Evolutionary conservation across 2,888 invertebrate genomes (phyloP).

Genomic region (Polyploca ridens): DNA sequence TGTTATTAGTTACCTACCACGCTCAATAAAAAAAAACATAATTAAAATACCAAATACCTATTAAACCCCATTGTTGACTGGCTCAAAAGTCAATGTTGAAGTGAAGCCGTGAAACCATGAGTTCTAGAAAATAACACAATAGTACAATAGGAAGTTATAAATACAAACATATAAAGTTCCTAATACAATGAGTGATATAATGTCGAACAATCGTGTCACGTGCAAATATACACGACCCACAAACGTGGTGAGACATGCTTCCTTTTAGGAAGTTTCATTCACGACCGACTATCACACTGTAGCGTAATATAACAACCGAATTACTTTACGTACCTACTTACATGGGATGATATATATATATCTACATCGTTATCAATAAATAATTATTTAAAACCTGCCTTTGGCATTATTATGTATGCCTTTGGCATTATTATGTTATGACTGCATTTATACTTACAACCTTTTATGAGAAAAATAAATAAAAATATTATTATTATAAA

Average conservation of each 20-base stretch:
- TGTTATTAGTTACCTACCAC: no score
- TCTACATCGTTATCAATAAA: not conserved
- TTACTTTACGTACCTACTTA: not conserved
- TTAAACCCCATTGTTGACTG: not conserved
- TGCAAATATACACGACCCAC: conserved; percentile 3
- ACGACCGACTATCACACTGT: conserved; percentile 24
- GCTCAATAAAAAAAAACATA: not conserved
- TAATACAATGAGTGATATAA: conserved; percentile 8
- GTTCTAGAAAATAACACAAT: conserved; percentile 5
- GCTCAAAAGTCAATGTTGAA: not conserved
- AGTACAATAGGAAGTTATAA: not conserved
- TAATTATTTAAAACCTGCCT: no score
- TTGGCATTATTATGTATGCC: no score
- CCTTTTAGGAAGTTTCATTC: conserved; percentile 19
- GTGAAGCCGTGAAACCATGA: not conserved
- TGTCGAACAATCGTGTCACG: not conserved
- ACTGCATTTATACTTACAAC: no score
- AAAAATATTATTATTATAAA: no score
- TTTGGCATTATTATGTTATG: no score
- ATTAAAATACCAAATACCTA: not conserved
- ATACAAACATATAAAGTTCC: not conserved
- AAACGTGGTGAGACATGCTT: conserved; percentile 13
- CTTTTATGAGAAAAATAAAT: no score
- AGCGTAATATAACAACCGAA: conserved; percentile 24
- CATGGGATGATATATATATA: not conserved